Base-by-base conservation (phyloP, 1,140 invertebrate species). In the Apis dorsata region DNA sequence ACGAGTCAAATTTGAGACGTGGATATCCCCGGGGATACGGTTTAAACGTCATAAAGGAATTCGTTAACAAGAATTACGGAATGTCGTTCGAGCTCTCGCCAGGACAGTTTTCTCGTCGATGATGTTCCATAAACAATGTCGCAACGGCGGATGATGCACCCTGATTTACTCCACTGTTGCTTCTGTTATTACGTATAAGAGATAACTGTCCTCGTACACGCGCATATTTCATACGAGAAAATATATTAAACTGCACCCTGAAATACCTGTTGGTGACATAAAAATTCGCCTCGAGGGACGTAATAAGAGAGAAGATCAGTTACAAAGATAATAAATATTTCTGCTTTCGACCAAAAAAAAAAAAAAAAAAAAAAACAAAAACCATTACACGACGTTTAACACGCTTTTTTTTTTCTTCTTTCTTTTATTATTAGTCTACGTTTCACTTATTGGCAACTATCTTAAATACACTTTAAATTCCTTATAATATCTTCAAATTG, bases 111-210 rank as follows among this genome's bases (percentile, higher is more conserved):
- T 79, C 74, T 74, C 34, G 65, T 19, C 66, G 57, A 62, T 77
- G 75, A 85, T 69, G 81, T 74, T 86, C 78, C 76, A 77, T 88
- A 85, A 88, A 83, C 34, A 78, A 66, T 63, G 63, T 85, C 74
- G 75, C 69, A 73, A 68, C 73, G 53, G 62, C 62, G 63, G 51
- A 75, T 60, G 80, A 79, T 63, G 49, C 79, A 34, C 80, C 49
- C 51, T 17, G 63, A 74, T 79, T 55, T 60, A 73, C 53, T 80
- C 13, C 51, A 4, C 53, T 34, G 59, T 51, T 55, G n/a, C 66
- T 75, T 75, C 72, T 75, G 72, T 62, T 63, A 62, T 75, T 75
- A 75, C 34, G 72, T 75, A 57, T 60, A 62, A 62, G 15, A 62
- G 72, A 63, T 75, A 75, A 75, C 57, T 75, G 72, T 75, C 72